Evolutionary conservation across 2,888 invertebrate species (phyloP).

Genomic region (Crioceris asparagi): DNA sequence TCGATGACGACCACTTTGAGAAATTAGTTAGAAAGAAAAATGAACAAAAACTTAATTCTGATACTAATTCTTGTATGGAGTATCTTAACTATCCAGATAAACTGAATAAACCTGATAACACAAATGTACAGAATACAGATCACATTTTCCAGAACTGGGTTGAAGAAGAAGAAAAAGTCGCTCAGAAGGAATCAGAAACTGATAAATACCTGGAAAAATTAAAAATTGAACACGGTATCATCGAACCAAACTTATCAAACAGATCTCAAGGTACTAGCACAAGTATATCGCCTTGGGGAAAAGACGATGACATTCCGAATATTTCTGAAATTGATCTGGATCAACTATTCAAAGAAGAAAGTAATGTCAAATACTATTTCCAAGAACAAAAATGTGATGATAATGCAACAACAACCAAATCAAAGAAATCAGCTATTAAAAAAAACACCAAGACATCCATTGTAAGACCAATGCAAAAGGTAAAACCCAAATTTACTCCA

Average conservation of each 20-base stretch:
- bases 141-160: slow-evolving; percentile 13
- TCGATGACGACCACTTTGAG: slow-evolving; percentile 13
- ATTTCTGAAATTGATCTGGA: slow-evolving; percentile 27
- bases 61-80: too few species aligned
- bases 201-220: slow-evolving; percentile 21
- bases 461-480: slow-evolving; percentile 4
- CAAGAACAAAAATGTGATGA: slow-evolving; percentile 10
- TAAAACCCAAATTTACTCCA: slow-evolving; percentile 15
- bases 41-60: too few species aligned
- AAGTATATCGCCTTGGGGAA: slow-evolving; percentile 17
- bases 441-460: slow-evolving; percentile 10
- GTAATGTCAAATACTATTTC: slow-evolving; percentile 21
- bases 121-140: slow-evolving; percentile 1
- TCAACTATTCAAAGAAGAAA: slow-evolving; percentile 23
- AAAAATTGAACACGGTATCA: slow-evolving; percentile 13
- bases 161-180: slow-evolving; percentile 9
- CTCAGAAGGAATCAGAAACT: slow-evolving; percentile 21
- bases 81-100: not conserved
- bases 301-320: slow-evolving; percentile 20
- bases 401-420: too few species aligned
- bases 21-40: slow-evolving; percentile 3
- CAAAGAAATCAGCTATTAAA: slow-evolving; percentile 5
- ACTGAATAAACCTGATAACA: slow-evolving; percentile 2
- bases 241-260: too few species aligned
- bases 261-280: slow-evolving; percentile 8